Percentiles rank a stretch among this genome's conserved stretches.
Evolutionary conservation across 2,113 vertebrate species (phyloP).

Genomic region (Propithecus coquereli): DNA sequence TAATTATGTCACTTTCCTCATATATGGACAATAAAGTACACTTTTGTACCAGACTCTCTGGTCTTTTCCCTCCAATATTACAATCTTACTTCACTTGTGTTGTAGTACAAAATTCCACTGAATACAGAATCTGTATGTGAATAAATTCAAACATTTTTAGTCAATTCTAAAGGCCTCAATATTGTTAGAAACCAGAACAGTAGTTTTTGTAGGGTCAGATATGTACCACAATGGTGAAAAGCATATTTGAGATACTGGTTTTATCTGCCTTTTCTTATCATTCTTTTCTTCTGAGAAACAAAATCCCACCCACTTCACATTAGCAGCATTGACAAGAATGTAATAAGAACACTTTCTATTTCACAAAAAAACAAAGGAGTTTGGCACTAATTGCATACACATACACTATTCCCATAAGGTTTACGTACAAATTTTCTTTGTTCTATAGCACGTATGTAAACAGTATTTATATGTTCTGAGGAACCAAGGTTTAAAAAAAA

Average conservation of each 20-base stretch:
- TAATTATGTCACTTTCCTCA: neutral
- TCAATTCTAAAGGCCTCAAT: neutral
- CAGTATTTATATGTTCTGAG: neutral
- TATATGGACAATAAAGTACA: neutral
- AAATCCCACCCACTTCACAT: neutral
- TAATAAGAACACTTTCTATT: conserved; percentile 22
- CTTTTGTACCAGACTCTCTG: conserved; percentile 11
- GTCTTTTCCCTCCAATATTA: neutral
- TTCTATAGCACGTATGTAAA: neutral
- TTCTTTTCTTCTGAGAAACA: conserved; percentile 40
- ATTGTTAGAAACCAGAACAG: neutral
- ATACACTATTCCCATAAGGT: neutral
- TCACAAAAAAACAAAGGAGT: conserved; percentile 29
- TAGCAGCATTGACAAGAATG: neutral
- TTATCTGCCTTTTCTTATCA: neutral
- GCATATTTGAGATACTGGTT: neutral
- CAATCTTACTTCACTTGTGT: neutral
- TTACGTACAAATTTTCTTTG: conserved; percentile 22
- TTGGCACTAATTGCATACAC: neutral
- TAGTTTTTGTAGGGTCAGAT: neutral
- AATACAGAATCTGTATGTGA: neutral
- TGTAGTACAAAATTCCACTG: neutral
- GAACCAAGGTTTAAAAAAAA: neutral
- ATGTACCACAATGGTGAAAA: neutral
- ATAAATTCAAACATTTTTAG: conserved; percentile 27